These are phyloP conservation scores for Acanthochromis polyacanthus DNA, from an alignment of 2,113 vertebrate genomes.

Conservation along the genomic window DNA sequence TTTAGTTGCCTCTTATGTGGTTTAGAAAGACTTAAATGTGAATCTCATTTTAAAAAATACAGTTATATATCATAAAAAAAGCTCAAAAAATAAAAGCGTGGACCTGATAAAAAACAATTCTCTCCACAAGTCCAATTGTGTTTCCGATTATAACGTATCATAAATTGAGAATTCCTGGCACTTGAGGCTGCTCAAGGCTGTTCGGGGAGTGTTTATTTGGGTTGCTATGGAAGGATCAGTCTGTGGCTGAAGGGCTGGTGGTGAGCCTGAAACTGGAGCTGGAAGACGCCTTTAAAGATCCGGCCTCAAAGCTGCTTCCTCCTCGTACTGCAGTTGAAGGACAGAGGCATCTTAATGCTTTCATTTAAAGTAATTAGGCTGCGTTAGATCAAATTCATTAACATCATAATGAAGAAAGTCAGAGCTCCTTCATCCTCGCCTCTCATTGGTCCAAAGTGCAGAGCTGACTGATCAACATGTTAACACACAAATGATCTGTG, in stretches of 20 bases:
- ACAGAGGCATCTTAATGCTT: slow-evolving; percentile 47
- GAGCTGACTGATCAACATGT: slow-evolving; percentile 36
- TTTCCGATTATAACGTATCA: slow-evolving; percentile 42
- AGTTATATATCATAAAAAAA: not conserved
- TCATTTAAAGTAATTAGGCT: slow-evolving; percentile 61
- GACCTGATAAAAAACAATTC: slow-evolving; percentile 8
- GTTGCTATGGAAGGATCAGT: slow-evolving; percentile 79
- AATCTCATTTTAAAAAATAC: too few species aligned
- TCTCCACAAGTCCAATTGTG: slow-evolving; percentile 13
- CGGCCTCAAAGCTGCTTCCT: slow-evolving; percentile 38
- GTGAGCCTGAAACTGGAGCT: slow-evolving; percentile 68
- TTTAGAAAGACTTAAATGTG: too few species aligned
- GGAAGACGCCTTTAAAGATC: slow-evolving; percentile 55
- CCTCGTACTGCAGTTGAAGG: not conserved
- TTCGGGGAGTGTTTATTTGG: slow-evolving; percentile 78
- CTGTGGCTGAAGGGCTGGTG: slow-evolving; percentile 60
- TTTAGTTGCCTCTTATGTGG: not conserved
- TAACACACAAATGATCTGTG: slow-evolving; percentile 37
- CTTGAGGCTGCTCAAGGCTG: slow-evolving; percentile 21
- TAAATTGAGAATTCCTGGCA: slow-evolving; percentile 52
- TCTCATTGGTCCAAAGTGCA: slow-evolving; percentile 41
- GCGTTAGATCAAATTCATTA: slow-evolving; percentile 66
- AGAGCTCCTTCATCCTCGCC: slow-evolving; percentile 33
- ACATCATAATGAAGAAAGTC: slow-evolving; percentile 58
- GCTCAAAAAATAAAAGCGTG: slow-evolving; percentile 6